Conservation (phyloP, 2,888 invertebrate genomes). For the Morpho helenor region DNA sequence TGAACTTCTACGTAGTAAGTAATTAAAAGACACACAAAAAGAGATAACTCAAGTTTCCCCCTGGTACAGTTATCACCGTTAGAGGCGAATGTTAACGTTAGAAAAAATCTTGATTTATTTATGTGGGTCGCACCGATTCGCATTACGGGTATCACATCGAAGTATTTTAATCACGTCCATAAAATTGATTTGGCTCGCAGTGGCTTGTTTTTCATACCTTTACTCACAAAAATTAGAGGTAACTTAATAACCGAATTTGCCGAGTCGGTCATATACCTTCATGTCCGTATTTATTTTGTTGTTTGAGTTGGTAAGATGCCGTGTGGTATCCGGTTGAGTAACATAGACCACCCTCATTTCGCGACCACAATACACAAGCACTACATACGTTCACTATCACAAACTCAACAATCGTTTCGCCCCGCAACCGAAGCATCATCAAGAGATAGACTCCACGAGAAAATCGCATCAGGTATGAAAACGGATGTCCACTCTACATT, state of each 20-base stretch:
- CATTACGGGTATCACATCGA: background rate
- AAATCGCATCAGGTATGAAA: too few species aligned
- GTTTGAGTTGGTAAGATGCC: too few species aligned
- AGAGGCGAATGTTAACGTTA: background rate
- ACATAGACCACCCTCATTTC: too few species aligned
- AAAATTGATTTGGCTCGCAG: background rate
- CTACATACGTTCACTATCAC: too few species aligned
- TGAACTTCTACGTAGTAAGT: background rate
- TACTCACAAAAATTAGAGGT: background rate
- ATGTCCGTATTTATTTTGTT: too few species aligned
- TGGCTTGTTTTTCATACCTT: background rate
- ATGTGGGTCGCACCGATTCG: background rate
- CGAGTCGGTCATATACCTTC: too few species aligned
- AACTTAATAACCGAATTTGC: background rate
- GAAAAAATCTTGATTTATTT: constrained; percentile 1
- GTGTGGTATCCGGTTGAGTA: too few species aligned
- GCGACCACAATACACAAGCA: too few species aligned
- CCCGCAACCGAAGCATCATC: too few species aligned
- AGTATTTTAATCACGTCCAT: background rate
- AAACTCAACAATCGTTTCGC: too few species aligned
- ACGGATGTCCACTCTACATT: too few species aligned
- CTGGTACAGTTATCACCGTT: constrained; percentile 5
- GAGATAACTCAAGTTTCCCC: background rate
- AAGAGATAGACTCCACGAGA: too few species aligned
- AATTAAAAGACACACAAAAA: constrained; percentile 2